Evolutionary conservation across 2,888 invertebrate genomes (phyloP), one percentile per base, ranked within the genome.

Genomic region (Bellardia bayeri): DNA sequence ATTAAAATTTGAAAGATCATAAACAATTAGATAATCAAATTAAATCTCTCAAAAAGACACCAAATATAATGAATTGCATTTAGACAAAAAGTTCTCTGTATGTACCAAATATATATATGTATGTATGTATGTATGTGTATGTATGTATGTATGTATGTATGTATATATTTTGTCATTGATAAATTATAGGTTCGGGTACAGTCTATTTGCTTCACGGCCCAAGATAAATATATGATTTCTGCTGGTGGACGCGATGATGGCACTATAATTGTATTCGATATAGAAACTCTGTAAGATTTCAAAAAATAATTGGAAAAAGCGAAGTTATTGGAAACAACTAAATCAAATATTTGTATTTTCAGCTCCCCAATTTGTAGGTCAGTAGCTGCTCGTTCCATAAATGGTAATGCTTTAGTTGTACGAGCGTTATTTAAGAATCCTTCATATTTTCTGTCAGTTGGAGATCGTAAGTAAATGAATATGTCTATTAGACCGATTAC

Each of bases 221-320:
- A 97, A 92, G 97, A 97, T 90, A 95, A 95, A 75, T 98, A 96
- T 93, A 94, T 98, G 90, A 95, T 98, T 51, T 97, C 98, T 0
- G 94, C 98, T 56, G 98, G 98, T 0, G 98, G 98, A 0, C 95
- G 97, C 85, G 98, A 98, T 93, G 98, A 98, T 93, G 97, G 98
- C 51, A 96, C 96, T 89, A 95, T 98, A 54, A 96, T 98, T 63
- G 95, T 98, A 1, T 98, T 97, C 96, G 96, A 98, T 92, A 95
- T 98, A 88, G 93, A 94, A 54, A 95, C 94, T 1, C 90, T 90
- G 94, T 93, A 89, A 88, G 90, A 89, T 11, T 30, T 51, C 54
- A 11, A 11, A n/a, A 6, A n/a, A 51, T 23, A 0, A 23, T 23
- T 23, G 23, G 23, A 13, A 9, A 58, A 3, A 3, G 1, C 11